Evolutionary conservation across 2,113 vertebrate species (phyloP), one percentile per base, ranked within the genome.

Genomic region (Chrysemys picta): DNA sequence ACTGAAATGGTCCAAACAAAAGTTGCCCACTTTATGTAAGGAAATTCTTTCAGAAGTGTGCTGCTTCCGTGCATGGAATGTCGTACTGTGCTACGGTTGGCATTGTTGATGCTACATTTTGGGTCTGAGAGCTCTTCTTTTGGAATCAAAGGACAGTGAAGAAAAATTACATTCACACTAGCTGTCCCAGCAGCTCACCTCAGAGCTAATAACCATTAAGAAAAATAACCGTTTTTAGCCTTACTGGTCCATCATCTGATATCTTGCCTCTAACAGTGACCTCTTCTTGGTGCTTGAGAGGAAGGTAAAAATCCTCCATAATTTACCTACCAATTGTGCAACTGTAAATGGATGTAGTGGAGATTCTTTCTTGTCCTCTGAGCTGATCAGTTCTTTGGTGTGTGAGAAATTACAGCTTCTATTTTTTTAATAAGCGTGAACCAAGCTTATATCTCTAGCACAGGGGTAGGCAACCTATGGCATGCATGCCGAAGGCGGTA

Each of bases 311-410:
- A 2, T 65, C 76, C 31, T 81, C 35, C 38, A 27, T 90, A 88
- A 35, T 17, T 42, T 25, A 27, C n/a, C 29, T 75, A 22, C 14
- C 13, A 76, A 49, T 2, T 89, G 16, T 76, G 9, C 83, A 29
- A 42, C 1, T 0, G 0, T 56, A 8, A 45, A 72, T 13, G n/a
- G 65, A 16, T 5, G 6, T 89, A 83, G 22, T 31, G 56, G 53
- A 87, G 62, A 89, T 90, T 85, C 62, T 45, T 4, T 21, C 87
- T 6, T 22, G 22, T 79, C 82, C 76, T 90, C 0, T 57, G 8
- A 42, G 5, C 1, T 90, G 49, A 93, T 78, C 24, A 45, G 42
- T 38, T 25, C 12, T 47, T 78, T 45, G 12, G 13, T 47, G 6
- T 29, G 24, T 45, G 22, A 45, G n/a, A 78, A 78, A 80, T 81